Percentiles rank a stretch among this genome's conserved stretches.
Conservation (phyloP, 1,140 invertebrate genomes). For the Xylocopa sonorina region DNA sequence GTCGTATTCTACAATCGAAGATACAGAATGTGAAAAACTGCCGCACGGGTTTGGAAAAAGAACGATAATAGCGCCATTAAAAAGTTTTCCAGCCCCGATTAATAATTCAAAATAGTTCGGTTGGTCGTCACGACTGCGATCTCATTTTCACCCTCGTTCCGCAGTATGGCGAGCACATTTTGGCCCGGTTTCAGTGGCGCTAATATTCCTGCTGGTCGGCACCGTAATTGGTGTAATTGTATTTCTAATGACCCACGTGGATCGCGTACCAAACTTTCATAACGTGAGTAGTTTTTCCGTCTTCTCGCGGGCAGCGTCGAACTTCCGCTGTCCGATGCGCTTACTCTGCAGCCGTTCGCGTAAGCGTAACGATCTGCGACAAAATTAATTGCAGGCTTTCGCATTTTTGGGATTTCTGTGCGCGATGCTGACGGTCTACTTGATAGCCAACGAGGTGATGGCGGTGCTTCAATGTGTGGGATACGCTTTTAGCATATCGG, state of each 20-base stretch:
- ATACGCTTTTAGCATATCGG: conserved; percentile 84
- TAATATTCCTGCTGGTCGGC: conserved; percentile 60
- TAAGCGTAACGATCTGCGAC: neutral
- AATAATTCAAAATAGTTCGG: conserved; percentile 10
- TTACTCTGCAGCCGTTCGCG: neutral
- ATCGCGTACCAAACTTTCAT: conserved; percentile 72
- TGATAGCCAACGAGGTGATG: conserved; percentile 87
- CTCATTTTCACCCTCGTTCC: conserved; percentile 58
- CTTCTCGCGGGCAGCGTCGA: neutral
- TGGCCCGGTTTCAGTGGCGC: conserved; percentile 66
- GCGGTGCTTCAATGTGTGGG: conserved; percentile 85
- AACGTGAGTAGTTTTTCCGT: conserved; percentile 69
- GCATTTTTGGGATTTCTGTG: conserved; percentile 86
- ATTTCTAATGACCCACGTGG: conserved; percentile 67
- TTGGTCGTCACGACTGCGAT: conserved; percentile 36
- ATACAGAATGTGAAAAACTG: neutral
- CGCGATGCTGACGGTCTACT: conserved; percentile 87
- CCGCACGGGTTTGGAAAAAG: neutral
- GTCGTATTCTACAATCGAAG: neutral
- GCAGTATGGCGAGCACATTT: conserved; percentile 69
- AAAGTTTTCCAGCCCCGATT: neutral
- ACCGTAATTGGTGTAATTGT: conserved; percentile 61
- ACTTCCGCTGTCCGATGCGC: neutral
- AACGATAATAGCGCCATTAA: neutral
- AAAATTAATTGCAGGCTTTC: conserved; percentile 79